Evolutionary conservation across 2,113 vertebrate genomes (phyloP), one percentile per base, ranked within the genome.

Genomic region (Grus americana): DNA sequence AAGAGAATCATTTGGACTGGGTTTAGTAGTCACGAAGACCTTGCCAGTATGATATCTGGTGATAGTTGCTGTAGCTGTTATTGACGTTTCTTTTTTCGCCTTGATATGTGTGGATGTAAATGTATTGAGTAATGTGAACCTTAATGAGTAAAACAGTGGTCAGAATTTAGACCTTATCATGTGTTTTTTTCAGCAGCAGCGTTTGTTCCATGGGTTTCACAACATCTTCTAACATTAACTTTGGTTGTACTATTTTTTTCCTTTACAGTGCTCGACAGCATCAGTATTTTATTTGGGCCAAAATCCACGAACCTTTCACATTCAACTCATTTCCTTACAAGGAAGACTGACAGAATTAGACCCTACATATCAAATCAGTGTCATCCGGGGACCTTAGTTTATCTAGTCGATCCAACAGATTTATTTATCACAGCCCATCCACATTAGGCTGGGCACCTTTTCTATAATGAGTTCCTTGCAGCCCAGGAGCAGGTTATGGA

Each of bases 391-490:
- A 20, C 80, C 54, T 91, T 44, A 58, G n/a, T 90, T 95, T 96
- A 90, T 94, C 79, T 63, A 12, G 32, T 71, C 19, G 4, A 75
- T 90, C 79, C 63, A 87, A 59, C 67, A 91, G 70, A 88, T 96
- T 95, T 88, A 59, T 96, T 96, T 96, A 84, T 93, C 88, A 75
- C 46, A 67, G 30, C 38, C 75, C 21, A 6, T 79, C 76, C 70
- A 55, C 2, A 1, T 88, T 70, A 81, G 94, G 49, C 91, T 80
- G 67, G 66, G 65, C 81, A 71, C 70, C n/a, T 83, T 83, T 86
- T 83, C 49, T 89, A 4, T 91, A 75, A 76, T 88, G 84, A 95
- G 75, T 95, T 95, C 90, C 85, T 86, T 83, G 91, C 76, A 86
- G 78, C 65, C 75, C 76, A 29, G 83, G 73, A 93, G 70, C 63